Conservation (phyloP, 2,797 vertebrate genomes). For the Lithobates sylvaticus region DNA sequence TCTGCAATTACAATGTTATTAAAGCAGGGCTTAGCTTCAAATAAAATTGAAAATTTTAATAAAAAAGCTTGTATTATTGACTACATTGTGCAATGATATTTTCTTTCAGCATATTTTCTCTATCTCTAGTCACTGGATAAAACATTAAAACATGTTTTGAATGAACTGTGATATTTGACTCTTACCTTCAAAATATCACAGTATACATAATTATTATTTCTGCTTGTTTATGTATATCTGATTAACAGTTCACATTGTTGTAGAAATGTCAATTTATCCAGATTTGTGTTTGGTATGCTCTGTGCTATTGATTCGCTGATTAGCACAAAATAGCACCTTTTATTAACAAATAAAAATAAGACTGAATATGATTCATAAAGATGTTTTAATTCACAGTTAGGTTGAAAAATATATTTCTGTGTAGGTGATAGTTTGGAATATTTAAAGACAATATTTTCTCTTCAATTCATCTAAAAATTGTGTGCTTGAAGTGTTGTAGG, state of each 20-base stretch:
- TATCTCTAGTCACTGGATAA: not conserved
- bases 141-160: not conserved
- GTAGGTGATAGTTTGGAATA: not conserved
- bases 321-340: not conserved
- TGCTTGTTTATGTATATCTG: not conserved
- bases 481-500: not conserved
- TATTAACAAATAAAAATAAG: not conserved
- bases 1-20: not conserved
- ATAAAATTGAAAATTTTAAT: too few species aligned
- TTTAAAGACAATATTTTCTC: not conserved
- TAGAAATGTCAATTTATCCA: slow-evolving; percentile 12
- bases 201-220: slow-evolving; percentile 5
- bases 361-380: too few species aligned
- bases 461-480: not conserved
- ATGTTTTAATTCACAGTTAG: not conserved
- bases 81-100: too few species aligned
- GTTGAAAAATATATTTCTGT: not conserved
- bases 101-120: not conserved
- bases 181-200: slow-evolving; percentile 13
- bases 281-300: not conserved
- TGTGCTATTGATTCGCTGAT: not conserved
- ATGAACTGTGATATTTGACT: slow-evolving; percentile 11
- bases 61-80: not conserved
- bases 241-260: slow-evolving; percentile 7
- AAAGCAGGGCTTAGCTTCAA: too few species aligned